Evolutionary conservation across 1,140 invertebrate species (phyloP).

Genomic region (Drosophila insularis): DNA sequence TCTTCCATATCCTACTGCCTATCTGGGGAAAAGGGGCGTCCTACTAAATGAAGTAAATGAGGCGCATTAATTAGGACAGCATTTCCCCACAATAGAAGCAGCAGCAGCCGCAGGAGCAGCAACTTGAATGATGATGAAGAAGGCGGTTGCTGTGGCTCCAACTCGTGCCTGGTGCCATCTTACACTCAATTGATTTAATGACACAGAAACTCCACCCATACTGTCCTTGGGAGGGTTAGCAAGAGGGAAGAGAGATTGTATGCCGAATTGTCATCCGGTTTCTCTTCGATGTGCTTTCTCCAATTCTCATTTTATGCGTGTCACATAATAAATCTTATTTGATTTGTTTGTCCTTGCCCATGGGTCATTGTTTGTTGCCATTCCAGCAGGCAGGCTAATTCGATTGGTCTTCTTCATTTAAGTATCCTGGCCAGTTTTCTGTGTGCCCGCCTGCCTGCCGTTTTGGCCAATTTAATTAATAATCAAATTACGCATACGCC

Average conservation of each 20-base stretch:
- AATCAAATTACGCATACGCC: slow-evolving; percentile 78
- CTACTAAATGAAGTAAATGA: slow-evolving; percentile 49
- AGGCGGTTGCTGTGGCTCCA: slow-evolving; percentile 3
- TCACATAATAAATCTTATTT: slow-evolving; percentile 81
- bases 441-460: too few relatives aligned
- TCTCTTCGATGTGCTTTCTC: slow-evolving; percentile 1
- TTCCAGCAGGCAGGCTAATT: slow-evolving; percentile 46
- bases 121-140: slow-evolving; percentile 29
- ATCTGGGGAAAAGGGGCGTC: not conserved
- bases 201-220: slow-evolving; percentile 48
- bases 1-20: too few relatives aligned
- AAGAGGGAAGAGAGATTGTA: too few relatives aligned
- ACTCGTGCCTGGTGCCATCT: slow-evolving; percentile 65
- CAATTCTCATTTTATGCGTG: slow-evolving; percentile 75
- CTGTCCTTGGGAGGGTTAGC: slow-evolving; percentile 25
- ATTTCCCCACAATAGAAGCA: slow-evolving; percentile 40
- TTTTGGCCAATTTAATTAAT: slow-evolving; percentile 68
- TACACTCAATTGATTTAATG: slow-evolving; percentile 81
- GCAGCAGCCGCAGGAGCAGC: not conserved
- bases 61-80: slow-evolving; percentile 70
- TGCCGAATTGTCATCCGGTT: not conserved
- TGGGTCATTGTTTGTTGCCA: slow-evolving; percentile 58
- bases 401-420: slow-evolving; percentile 69
- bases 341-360: slow-evolving; percentile 75
- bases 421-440: slow-evolving; percentile 28